Base-by-base conservation (phyloP, 2,797 vertebrate genomes). In the Paguma larvata region DNA sequence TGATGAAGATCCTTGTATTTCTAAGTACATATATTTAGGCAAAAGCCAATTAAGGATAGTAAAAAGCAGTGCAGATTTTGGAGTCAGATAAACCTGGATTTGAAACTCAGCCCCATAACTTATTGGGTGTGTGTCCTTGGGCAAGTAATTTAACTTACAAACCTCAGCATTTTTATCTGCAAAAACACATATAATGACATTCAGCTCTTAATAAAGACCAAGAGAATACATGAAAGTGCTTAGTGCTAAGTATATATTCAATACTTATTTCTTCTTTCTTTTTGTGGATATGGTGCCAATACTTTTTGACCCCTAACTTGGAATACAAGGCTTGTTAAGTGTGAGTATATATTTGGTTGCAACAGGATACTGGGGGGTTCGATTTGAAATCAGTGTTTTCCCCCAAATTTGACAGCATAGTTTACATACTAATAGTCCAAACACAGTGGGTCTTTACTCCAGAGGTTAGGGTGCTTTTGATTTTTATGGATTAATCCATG, bases 41-140 rank as follows among this genome's bases (percentile, higher is more conserved):
- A 97, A 95, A 98, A 96, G 7, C 30, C 48, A 85, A 30, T 89
- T 89, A 89, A 86, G 41, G 46, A 72, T 4, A 83, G 8, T 67
- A 59, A 93, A 96, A 92, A 46, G 3, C 15, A 87, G 65, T 78
- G 0, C 30, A 80, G 88, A 89, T 87, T 92, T 89, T 93, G 77
- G 56, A 92, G 53, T 94, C 77, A 85, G 92, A 68, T 51, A 87
- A 93, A 88, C 19, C 46, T 73, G 65, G 14, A 94, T 78, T 95
- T 93, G 51, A 96, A 95, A 80, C 44, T 85, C 56, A 73, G 75
- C 51, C 94, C 59, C 44, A 68, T 78, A 34, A n/a, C 44, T 94
- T 83, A 86, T 5, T 83, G 41, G 21, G 14, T 79, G 30, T 86
- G 8, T 84, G 18, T 70, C n/a, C 41, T 85, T 38, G 75, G 67